Conservation (phyloP, 2,797 vertebrate genomes). For the Danio kyathit region DNA sequence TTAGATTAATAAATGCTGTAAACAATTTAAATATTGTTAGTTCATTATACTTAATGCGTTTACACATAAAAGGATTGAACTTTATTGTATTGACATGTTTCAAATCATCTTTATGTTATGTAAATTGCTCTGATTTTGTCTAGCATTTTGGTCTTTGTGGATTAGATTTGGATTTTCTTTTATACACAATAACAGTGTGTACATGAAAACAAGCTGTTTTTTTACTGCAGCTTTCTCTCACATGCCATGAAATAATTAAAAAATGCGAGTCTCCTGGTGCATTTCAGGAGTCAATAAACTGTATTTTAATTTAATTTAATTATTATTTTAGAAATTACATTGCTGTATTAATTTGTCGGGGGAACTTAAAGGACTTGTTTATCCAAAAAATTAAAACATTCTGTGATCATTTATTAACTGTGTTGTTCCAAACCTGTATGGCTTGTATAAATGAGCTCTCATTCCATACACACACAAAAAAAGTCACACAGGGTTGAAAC, state of each 20-base stretch:
- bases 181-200: not conserved
- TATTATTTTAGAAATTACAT: conserved; percentile 2
- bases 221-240: not conserved
- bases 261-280: not conserved
- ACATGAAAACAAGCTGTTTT: not conserved
- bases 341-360: conserved; percentile 22
- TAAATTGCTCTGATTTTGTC: not conserved
- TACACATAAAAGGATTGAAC: conserved; percentile 1
- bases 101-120: not conserved
- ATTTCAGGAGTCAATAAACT: conserved; percentile 1
- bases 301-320: not conserved
- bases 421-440: not conserved
- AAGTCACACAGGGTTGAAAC: not conserved
- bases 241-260: not conserved
- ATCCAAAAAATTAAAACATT: not conserved
- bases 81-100: conserved; percentile 3
- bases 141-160: conserved; percentile 4
- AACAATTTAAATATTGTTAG: not conserved
- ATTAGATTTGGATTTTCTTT: not conserved
- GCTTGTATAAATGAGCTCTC: not conserved
- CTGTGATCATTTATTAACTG: not conserved
- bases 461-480: not conserved
- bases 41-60: not conserved
- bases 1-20: conserved; percentile 1
- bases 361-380: not conserved